A percentile compares a stretch with the other conserved stretches of the same genome.
phyloP scores from a whole-genome alignment of 2,797 vertebrate genomes.

The Mus spretus region DNA sequence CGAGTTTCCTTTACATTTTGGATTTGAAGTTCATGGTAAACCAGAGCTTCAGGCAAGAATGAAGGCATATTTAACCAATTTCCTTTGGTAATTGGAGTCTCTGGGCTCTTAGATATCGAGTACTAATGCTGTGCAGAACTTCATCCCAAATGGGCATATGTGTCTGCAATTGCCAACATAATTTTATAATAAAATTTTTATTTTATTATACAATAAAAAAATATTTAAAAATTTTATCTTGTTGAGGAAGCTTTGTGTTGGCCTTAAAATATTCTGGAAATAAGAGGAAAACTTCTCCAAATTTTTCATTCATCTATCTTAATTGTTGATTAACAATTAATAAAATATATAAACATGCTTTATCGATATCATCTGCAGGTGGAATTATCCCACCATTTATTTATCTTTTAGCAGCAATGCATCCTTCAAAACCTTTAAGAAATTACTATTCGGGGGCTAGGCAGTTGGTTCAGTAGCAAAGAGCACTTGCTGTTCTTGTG shows the following conservation, averaged over 20 bases:
- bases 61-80: background rate
- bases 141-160: background rate
- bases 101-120: background rate
- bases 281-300: background rate
- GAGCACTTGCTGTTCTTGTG: no score
- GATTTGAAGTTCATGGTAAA: slow-evolving; percentile 19
- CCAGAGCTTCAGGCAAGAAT: background rate
- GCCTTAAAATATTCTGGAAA: background rate
- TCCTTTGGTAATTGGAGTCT: background rate
- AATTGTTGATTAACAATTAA: background rate
- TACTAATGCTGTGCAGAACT: background rate
- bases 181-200: no score
- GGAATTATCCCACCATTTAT: slow-evolving; percentile 17
- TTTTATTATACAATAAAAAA: no score
- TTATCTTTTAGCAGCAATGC: slow-evolving; percentile 37
- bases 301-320: slow-evolving; percentile 41
- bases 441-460: background rate
- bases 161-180: background rate
- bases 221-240: background rate
- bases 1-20: slow-evolving; percentile 17
- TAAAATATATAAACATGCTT: slow-evolving; percentile 26
- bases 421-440: slow-evolving; percentile 30
- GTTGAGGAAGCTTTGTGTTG: background rate
- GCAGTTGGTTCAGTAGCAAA: background rate
- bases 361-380: background rate